Base-by-base conservation (phyloP, 2,888 invertebrate species). In the Brassicogethes aeneus region DNA sequence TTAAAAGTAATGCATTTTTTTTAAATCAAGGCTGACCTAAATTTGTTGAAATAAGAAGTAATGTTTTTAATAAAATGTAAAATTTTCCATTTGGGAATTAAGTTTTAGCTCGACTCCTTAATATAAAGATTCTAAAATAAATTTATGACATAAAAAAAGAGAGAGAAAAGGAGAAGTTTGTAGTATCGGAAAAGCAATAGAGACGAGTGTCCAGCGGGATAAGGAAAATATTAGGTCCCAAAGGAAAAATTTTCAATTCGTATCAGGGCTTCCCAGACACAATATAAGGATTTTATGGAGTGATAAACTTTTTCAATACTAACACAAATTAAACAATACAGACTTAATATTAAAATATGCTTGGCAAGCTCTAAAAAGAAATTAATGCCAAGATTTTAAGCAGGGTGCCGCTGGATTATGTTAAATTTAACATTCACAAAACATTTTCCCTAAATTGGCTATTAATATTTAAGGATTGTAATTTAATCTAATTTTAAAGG, bases 131-230 rank as follows among this genome's bases (percentile, higher is more conserved):
- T 46, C 45, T 41, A 39, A 49, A 47, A 44, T 46, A 52, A 52
- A 52, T 56, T 56, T 56, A 55, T 53, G 46, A 52, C 51, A 54
- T 56, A 58, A 58, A 58, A 55, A 55, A 53, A 50, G 51, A 48
- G 53, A 46, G 48, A 46, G 46, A 42, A 47, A 45, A 46, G 39
- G 35, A 38, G 41, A 17, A 39, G 40, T 41, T 36, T 33, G 39
- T 40, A 48, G 53, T 58, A 61, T 59, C 54, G 59, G 57, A 56
- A 59, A 60, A 60, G 58, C 60, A 60, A 61, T 60, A 57, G 59
- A 60, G 54, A 54, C 48, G 57, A 60, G 55, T 59, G 60, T 62
- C 61, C 62, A 56, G 46, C 43, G 57, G 63, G 62, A 63, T 61
- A 60, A 59, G 58, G 55, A 54, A 61, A 62, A 61, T 58, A 61